A percentile compares a stretch with the other conserved stretches of the same genome.
phyloP scores from a whole-genome alignment of 2,888 invertebrate species.

The Plagodis dolabraria region DNA sequence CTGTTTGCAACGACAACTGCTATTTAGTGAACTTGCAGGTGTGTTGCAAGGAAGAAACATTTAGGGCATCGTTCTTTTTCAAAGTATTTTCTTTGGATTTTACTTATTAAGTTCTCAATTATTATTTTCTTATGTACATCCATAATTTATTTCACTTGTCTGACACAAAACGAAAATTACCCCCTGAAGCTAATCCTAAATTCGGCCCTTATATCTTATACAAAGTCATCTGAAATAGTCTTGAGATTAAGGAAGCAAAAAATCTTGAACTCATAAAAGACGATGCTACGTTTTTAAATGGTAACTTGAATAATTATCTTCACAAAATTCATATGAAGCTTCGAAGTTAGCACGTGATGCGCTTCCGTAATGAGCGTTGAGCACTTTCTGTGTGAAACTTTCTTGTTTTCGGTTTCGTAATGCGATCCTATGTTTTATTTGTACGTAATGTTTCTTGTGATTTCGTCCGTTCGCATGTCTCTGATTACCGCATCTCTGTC shows the following conservation, averaged over 20 bases:
- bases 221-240: conserved; percentile 28
- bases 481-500: conserved; percentile 64
- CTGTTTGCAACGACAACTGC: neutral
- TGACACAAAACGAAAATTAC: neutral
- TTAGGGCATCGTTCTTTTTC: neutral
- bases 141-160: neutral
- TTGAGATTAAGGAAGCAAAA: conserved; percentile 53
- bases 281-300: conserved; percentile 22
- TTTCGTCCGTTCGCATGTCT: conserved; percentile 68
- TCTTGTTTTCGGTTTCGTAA: conserved; percentile 78
- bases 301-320: conserved; percentile 24
- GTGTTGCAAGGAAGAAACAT: neutral
- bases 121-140: no score
- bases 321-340: conserved; percentile 26
- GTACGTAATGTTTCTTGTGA: conserved; percentile 72
- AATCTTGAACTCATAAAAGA: conserved; percentile 45
- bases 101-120: no score
- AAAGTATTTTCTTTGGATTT: no score
- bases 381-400: conserved; percentile 66
- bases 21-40: neutral
- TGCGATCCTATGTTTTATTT: conserved; percentile 54
- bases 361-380: conserved; percentile 53
- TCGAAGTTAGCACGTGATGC: conserved; percentile 51
- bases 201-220: conserved; percentile 14
- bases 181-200: conserved; percentile 4